Evolutionary conservation across 2,888 invertebrate species (phyloP).

Genomic region (Cyclophora punctaria): DNA sequence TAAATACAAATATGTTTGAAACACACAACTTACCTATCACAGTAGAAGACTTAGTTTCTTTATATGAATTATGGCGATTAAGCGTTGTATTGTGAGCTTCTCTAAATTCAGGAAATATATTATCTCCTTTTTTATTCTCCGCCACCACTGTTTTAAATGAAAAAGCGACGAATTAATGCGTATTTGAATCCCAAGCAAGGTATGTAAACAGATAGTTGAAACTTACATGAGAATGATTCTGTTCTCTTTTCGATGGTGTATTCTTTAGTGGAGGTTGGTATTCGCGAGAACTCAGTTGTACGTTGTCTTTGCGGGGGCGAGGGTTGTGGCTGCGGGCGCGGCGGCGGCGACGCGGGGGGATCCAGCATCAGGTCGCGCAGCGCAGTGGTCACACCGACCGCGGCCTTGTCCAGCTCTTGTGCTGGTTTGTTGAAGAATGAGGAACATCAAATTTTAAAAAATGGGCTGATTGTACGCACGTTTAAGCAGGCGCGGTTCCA

Average conservation of each 20-base stretch:
- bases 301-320: conserved; percentile 55
- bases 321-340: conserved; percentile 45
- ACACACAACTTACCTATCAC: conserved; percentile 50
- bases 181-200: neutral
- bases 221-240: conserved; percentile 41
- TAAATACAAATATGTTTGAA: neutral
- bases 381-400: conserved; percentile 31
- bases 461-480: too few relatives aligned
- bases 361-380: conserved; percentile 44
- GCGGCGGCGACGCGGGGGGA: conserved; percentile 34
- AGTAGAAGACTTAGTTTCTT: conserved; percentile 58
- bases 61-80: conserved; percentile 67
- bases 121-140: conserved; percentile 53
- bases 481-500: too few relatives aligned
- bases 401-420: conserved; percentile 29
- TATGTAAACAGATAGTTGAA: neutral
- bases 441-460: too few relatives aligned
- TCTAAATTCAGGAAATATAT: conserved; percentile 22
- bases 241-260: conserved; percentile 45
- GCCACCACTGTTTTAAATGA: conserved; percentile 26
- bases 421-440: conserved; percentile 8
- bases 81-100: conserved; percentile 24
- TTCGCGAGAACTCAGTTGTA: conserved; percentile 44
- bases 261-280: conserved; percentile 53
- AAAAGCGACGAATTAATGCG: conserved; percentile 1